Evolutionary conservation across 2,113 vertebrate genomes (phyloP), one percentile per base, ranked within the genome.

Genomic region (Lota lota): DNA sequence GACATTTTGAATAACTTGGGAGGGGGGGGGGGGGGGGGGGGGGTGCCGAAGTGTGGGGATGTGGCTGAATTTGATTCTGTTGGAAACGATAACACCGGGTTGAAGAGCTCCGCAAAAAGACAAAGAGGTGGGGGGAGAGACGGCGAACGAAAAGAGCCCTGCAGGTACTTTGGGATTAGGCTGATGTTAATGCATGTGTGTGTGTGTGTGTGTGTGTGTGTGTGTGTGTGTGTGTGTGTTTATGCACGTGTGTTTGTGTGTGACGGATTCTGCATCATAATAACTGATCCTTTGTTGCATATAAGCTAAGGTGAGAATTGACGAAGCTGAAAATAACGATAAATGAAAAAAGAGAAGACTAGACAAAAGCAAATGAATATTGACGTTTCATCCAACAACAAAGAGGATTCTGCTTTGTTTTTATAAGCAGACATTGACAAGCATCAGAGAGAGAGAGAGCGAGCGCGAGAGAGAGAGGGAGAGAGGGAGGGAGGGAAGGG

Each of bases 61-160:
- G 85, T 61, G 76, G 82, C 78, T 89, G 83, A 81, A 90, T 89
- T 86, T 87, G 85, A 89, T 91, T 91, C 86, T 85, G 87, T 85
- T 80, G 73, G 74, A 87, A 74, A 83, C 72, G 81, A 87, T 87
- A 85, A 86, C 84, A 87, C 83, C 74, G 81, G 36, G 79, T 86
- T 87, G 78, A 75, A 72, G 70, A 75, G 68, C 3, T 18, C 70
- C 33, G 64, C 50, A 58, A 47, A 22, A 73, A 76, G 33, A 71
- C 21, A 54, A 53, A 5, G 24, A 53, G 54, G 18, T 3, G 18
- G 57, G 72, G 5, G 56, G n/a, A 73, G 58, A 21, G 10, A 28
- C n/a, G 61, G 15, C 19, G 75, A 33, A 33, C 28, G 28, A 3
- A 33, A 7, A 7, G 28, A 33, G 28, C 28, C 28, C 36, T 40